phyloP scores from a whole-genome alignment of 2,888 invertebrate species.

The Blastobasis lacticolella region DNA sequence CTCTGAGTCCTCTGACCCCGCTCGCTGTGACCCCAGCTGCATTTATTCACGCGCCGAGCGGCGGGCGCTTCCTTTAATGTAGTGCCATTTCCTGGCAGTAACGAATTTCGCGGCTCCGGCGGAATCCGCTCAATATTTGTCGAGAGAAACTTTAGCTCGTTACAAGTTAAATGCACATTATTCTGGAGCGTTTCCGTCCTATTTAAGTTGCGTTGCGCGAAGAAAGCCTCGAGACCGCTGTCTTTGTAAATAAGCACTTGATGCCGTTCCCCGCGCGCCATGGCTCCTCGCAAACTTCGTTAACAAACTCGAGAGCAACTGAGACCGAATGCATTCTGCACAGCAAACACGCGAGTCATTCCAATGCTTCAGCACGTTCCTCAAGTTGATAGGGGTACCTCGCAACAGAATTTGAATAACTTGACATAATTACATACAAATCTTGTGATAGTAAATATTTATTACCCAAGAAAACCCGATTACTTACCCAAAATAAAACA shows the following conservation, averaged over 20 bases:
- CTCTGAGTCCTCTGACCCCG: not conserved
- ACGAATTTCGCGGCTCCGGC: constrained; percentile 36
- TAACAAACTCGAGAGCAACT: no score
- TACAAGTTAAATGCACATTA: constrained; percentile 40
- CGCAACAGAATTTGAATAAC: no score
- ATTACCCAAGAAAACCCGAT: no score
- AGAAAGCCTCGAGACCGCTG: constrained; percentile 13
- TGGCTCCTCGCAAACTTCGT: no score
- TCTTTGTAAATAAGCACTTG: constrained; percentile 10
- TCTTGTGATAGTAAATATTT: no score
- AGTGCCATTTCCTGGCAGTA: constrained; percentile 39
- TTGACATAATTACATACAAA: no score
- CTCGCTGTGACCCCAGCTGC: constrained; percentile 7
- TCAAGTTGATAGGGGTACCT: no score
- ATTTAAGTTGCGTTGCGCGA: constrained; percentile 20
- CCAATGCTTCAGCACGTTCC: no score
- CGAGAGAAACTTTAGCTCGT: constrained; percentile 20
- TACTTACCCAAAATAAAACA: no score
- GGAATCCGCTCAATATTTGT: constrained; percentile 35
- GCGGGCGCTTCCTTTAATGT: constrained; percentile 26
- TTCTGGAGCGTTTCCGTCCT: constrained; percentile 25
- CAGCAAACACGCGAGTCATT: no score
- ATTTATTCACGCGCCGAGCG: constrained; percentile 16
- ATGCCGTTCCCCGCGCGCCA: not conserved
- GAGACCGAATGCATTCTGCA: no score